phyloP scores from a whole-genome alignment of 30 jellyfish, hydroid and myxozoan species.

The Haliclystus octoradiatus region DNA sequence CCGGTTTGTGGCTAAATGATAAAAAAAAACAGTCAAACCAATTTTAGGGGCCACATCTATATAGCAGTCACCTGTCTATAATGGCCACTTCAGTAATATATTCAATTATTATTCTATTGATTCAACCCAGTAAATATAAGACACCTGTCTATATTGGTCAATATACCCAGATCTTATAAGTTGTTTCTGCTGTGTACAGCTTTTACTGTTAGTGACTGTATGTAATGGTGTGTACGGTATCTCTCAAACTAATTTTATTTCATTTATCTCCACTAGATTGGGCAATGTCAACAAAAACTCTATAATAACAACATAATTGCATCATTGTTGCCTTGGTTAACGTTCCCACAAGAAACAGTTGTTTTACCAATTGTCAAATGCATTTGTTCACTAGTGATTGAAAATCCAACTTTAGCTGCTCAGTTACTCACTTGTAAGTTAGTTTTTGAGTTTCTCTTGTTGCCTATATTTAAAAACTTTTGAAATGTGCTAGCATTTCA shows the following conservation, averaged over 20 bases:
- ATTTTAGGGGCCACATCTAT: not conserved
- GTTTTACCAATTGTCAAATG: constrained; percentile 64
- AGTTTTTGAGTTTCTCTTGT: not conserved
- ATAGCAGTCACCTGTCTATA: not conserved
- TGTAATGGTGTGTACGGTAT: no score
- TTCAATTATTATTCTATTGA: not conserved
- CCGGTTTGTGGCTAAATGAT: no score
- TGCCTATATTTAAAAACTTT: not conserved
- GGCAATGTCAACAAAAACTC: constrained; percentile 59
- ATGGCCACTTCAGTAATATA: not conserved
- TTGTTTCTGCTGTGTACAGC: not conserved
- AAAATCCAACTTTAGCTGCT: constrained; percentile 61
- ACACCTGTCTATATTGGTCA: not conserved
- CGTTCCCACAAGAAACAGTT: constrained; percentile 35
- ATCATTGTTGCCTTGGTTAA: constrained; percentile 76
- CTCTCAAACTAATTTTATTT: no score
- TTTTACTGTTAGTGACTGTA: no score
- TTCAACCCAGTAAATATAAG: not conserved
- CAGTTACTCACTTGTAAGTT: constrained; percentile 54
- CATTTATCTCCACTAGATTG: no score
- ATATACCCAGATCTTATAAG: not conserved
- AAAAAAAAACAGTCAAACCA: not conserved
- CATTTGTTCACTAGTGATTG: constrained; percentile 57
- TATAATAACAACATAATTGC: constrained; percentile 78
- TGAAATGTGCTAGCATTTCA: no score